phyloP scores from a whole-genome alignment of 1,140 invertebrate genomes.

The Trypoxylus dichotomus region DNA sequence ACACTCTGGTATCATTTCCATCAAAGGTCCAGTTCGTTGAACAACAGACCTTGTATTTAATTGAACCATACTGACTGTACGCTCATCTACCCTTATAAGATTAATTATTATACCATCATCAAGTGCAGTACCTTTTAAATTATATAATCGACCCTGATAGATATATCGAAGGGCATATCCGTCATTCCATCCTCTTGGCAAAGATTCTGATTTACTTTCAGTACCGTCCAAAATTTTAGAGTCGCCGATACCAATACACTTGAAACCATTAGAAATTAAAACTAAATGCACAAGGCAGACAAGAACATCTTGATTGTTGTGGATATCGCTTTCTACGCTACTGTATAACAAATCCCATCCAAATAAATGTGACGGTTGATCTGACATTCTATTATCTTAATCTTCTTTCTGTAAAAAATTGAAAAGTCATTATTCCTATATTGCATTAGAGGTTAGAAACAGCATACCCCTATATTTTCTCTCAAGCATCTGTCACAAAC shows the following conservation, averaged over 20 bases:
- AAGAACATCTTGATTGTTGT: constrained; percentile 70
- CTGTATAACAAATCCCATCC: constrained; percentile 75
- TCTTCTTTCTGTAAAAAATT: not conserved
- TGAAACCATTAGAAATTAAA: constrained; percentile 70
- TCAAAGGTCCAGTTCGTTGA: constrained; percentile 44
- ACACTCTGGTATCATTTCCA: constrained; percentile 57
- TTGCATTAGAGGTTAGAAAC: not conserved
- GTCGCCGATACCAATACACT: constrained; percentile 72
- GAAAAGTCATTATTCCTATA: not conserved
- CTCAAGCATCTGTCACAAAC: too few species aligned
- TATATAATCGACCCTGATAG: constrained; percentile 64
- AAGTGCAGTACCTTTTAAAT: constrained; percentile 62
- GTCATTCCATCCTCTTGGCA: constrained; percentile 72
- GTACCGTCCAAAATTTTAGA: constrained; percentile 63
- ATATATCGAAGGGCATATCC: constrained; percentile 69
- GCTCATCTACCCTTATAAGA: constrained; percentile 49
- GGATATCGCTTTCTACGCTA: constrained; percentile 62
- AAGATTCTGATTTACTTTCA: constrained; percentile 65
- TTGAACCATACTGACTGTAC: constrained; percentile 47
- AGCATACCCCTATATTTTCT: too few species aligned
- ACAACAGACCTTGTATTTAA: constrained; percentile 46
- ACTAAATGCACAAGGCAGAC: constrained; percentile 72
- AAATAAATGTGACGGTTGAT: constrained; percentile 57
- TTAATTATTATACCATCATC: constrained; percentile 52
- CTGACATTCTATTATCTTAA: constrained; percentile 3